Conservation (phyloP, 1,140 invertebrate genomes). For the Cyclargus thomasi region DNA sequence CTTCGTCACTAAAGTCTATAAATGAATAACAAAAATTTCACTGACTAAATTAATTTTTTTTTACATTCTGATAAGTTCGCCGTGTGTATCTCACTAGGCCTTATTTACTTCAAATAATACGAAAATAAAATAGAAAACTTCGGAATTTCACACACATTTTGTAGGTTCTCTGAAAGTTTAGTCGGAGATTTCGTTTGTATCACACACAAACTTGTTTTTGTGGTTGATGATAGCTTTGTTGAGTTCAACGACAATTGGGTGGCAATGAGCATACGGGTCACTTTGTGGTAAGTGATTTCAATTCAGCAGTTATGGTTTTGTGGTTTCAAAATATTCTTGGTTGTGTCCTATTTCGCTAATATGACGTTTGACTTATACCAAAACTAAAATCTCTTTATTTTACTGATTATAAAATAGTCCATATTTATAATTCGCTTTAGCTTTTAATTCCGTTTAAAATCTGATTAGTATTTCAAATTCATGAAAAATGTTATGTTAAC, state of each 20-base stretch:
- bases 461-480: too few relatives aligned
- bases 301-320: background rate
- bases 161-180: background rate
- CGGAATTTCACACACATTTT: slow-evolving; percentile 8
- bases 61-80: background rate
- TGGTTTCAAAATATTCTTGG: background rate
- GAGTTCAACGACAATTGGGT: background rate
- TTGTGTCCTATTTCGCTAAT: background rate
- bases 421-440: too few relatives aligned
- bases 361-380: too few relatives aligned
- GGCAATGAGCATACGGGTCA: background rate
- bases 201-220: slow-evolving; percentile 5
- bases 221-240: background rate
- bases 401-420: too few relatives aligned
- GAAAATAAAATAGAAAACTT: background rate
- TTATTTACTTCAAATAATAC: background rate
- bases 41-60: background rate
- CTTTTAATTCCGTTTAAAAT: too few relatives aligned
- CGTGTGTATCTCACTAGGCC: background rate
- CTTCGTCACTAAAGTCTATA: background rate
- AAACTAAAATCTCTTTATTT: too few relatives aligned
- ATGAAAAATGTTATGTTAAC: too few relatives aligned
- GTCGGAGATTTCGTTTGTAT: background rate
- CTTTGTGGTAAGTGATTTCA: background rate
- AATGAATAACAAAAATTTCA: background rate